Evolutionary conservation across 2,113 vertebrate genomes (phyloP), one percentile per base, ranked within the genome.

Genomic region (Xerus inauris): DNA sequence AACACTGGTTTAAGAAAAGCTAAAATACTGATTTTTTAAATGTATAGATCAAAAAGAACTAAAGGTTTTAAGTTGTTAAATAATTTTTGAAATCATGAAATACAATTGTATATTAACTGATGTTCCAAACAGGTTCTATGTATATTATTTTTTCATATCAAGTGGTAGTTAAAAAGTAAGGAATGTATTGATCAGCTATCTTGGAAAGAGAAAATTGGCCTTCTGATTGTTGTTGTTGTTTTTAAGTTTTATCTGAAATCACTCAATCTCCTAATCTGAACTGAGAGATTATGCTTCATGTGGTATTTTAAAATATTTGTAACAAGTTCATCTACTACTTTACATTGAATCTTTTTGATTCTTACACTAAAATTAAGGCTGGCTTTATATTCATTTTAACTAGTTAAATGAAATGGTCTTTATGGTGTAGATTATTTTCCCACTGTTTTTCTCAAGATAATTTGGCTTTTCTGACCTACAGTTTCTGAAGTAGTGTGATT

Each of bases 231-330:
- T 35, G 97, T 96, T 92, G 89, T 67, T 96, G 42, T 35, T 76
- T 79, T 80, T 72, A 38, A 85, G 64, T 94, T 97, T 98, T 98
- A 96, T 96, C 20, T 57, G 54, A 57, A 57, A 57, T 57, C 94
- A 85, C 95, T 73, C 54, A 91, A 57, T 57, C 20, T 57, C 54
- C 20, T 57, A 57, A 57, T 57, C 42, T 98, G 87, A 97, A 98
- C 86, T 89, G 83, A 98, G 85, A 94, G 28, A 57, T 71, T 62
- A 8, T 94, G 17, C 6, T 92, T 93, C 81, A 79, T 97, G 95
- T 97, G 97, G 96, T 96, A 26, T 98, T 98, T 98, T 95, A 2
- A 98, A 93, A 95, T 96, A 97, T 95, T 98, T 98, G 80, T 98
- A 98, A 87, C 89, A 97, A 94, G 87, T 96, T 97, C 86, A 84